These are phyloP conservation scores for Sterrhoptilus dennistouni DNA, from an alignment of 2,113 vertebrate species.

Conservation along the genomic window DNA sequence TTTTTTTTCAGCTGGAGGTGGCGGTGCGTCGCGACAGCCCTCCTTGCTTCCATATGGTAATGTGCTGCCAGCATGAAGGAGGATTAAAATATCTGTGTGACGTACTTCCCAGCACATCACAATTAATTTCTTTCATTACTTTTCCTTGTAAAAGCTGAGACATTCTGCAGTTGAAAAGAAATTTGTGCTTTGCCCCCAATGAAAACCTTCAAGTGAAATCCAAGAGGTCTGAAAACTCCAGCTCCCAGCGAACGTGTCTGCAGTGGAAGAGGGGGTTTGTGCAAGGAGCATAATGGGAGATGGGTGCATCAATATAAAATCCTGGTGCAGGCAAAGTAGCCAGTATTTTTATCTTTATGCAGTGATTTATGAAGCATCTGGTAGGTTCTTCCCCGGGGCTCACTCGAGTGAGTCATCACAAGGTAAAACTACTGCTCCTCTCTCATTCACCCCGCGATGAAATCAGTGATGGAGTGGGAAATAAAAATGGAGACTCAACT, in stretches of 20 bases:
- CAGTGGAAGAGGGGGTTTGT: neutral
- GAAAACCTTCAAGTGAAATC: slow-evolving; percentile 16
- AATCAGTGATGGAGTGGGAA: slow-evolving; percentile 19
- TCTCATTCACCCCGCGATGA: neutral
- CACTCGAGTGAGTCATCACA: slow-evolving; percentile 16
- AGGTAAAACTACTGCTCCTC: slow-evolving; percentile 44
- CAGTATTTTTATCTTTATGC: slow-evolving; percentile 18
- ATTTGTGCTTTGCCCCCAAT: neutral
- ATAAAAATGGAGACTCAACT: slow-evolving; percentile 15
- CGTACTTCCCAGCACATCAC: slow-evolving; percentile 42
- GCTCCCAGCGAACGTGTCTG: neutral
- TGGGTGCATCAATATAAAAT: neutral
- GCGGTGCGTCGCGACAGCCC: neutral
- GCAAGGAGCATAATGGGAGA: neutral
- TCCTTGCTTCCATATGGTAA: slow-evolving; percentile 31
- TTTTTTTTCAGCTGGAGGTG: slow-evolving; percentile 15
- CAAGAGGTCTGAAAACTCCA: neutral
- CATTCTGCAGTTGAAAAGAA: neutral
- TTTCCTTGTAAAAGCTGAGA: slow-evolving; percentile 33
- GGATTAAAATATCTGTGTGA: slow-evolving; percentile 61
- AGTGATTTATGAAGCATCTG: slow-evolving; percentile 27
- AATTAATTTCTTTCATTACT: slow-evolving; percentile 30
- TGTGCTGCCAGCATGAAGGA: slow-evolving; percentile 8
- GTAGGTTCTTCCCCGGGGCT: slow-evolving; percentile 54
- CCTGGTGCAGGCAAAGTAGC: neutral